A percentile compares a stretch with the other conserved stretches of the same genome.
These are phyloP conservation scores for Coturnix japonica DNA, from an alignment of 2,113 vertebrate genomes.

Conservation along the genomic window DNA sequence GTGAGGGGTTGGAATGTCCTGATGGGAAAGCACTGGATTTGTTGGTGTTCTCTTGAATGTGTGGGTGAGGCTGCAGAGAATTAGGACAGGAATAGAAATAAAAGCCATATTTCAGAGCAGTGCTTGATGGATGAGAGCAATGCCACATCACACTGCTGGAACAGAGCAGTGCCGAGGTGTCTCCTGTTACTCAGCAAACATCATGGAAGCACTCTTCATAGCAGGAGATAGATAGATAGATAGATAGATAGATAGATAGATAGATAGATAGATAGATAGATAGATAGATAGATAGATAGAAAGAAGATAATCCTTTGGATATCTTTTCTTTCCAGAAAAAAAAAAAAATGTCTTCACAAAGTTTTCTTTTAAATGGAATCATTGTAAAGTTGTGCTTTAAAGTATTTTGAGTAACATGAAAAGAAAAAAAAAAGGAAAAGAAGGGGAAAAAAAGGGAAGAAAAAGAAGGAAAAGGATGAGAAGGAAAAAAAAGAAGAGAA, in stretches of 20 bases:
- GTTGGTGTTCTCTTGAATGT: neutral
- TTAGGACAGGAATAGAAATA: no score
- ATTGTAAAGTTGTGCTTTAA: neutral
- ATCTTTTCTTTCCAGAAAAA: neutral
- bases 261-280: no score
- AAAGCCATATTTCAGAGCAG: neutral
- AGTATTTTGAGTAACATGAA: neutral
- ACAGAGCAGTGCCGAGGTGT: neutral
- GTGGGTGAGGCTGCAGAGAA: neutral
- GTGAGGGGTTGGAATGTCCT: neutral
- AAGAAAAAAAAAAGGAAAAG: neutral
- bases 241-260: no score
- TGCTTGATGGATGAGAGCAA: neutral
- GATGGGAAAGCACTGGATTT: neutral
- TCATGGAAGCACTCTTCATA: no score
- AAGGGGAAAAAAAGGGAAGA: neutral
- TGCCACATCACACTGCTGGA: neutral
- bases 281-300: no score
- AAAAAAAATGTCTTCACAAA: neutral
- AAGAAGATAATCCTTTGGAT: no score
- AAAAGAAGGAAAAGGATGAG: neutral
- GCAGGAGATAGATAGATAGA: no score
- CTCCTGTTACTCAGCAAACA: neutral
- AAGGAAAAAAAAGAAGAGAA: neutral
- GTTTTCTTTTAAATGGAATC: neutral